Percentiles rank a stretch among this genome's conserved stretches.
These are phyloP conservation scores for Junco hyemalis DNA, from an alignment of 2,113 vertebrate genomes.

Conservation along the genomic window DNA sequence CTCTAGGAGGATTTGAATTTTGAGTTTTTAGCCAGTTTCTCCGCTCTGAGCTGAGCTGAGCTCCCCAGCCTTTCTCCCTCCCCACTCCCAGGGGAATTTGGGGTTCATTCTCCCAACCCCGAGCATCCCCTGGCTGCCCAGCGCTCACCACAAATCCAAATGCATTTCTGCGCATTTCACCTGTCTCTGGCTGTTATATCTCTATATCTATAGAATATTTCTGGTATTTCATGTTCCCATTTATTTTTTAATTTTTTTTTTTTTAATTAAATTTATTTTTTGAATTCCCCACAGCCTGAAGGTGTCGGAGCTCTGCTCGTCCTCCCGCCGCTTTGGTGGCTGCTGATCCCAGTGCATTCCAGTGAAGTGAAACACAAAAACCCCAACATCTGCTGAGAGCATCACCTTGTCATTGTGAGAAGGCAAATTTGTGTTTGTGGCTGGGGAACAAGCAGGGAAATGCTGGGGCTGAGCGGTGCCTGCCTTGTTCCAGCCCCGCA, in stretches of 20 bases:
- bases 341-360: background rate
- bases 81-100: background rate
- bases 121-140: background rate
- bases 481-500: background rate
- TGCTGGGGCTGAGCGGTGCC: background rate
- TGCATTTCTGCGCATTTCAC: background rate
- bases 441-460: background rate
- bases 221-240: background rate
- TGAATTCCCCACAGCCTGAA: rapidly evolving
- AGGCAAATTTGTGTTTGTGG: background rate
- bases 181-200: background rate
- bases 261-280: background rate
- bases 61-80: background rate
- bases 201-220: too few relatives aligned
- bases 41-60: rapidly evolving
- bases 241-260: background rate
- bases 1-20: background rate
- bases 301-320: background rate
- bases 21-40: background rate
- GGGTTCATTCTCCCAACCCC: background rate
- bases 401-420: background rate
- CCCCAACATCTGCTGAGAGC: background rate
- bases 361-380: background rate
- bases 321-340: background rate
- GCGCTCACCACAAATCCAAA: background rate